phyloP scores from a whole-genome alignment of 35 echinoderm and acorn worm genomes.

The Chiridota heheva region DNA sequence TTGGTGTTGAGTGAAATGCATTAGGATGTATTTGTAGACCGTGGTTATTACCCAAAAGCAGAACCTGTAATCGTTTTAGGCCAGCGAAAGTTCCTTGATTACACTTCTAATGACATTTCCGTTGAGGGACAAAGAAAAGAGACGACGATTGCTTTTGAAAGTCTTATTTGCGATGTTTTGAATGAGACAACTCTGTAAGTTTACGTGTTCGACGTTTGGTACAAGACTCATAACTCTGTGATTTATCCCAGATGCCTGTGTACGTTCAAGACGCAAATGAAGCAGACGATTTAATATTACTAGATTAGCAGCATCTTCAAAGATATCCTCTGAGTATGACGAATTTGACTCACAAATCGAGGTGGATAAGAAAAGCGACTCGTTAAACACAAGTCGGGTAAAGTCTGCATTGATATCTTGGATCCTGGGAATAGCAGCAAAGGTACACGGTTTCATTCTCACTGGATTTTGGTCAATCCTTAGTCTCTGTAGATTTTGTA shows the following conservation, averaged over 20 bases:
- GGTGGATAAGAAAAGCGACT: constrained; percentile 14
- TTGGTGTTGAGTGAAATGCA: constrained; percentile 19
- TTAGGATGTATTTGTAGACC: constrained; percentile 36
- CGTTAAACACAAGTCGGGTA: constrained; percentile 31
- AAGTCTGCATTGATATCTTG: constrained; percentile 35
- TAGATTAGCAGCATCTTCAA: too few relatives aligned
- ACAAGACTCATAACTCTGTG: constrained; percentile 37
- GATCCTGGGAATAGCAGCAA: constrained; percentile 23
- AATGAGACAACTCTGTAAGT: constrained; percentile 16
- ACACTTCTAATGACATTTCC: constrained; percentile 30
- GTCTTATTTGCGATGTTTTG: constrained; percentile 25
- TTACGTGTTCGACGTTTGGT: constrained; percentile 20
- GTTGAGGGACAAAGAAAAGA: constrained; percentile 10
- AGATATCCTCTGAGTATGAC: neutral
- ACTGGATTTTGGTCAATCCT: constrained; percentile 41
- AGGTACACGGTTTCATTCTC: constrained; percentile 19
- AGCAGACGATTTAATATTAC: neutral
- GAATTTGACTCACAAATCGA: neutral
- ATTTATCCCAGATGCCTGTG: constrained; percentile 34
- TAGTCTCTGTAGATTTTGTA: neutral
- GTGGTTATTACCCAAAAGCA: constrained; percentile 20
- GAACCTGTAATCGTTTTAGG: constrained; percentile 21
- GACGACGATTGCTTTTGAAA: constrained; percentile 15
- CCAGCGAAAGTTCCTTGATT: constrained; percentile 33
- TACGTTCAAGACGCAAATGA: constrained; percentile 24